These are phyloP conservation scores for Enteromius afrohamiltoni DNA, from an alignment of 2,797 vertebrate species.

Conservation along the genomic window DNA sequence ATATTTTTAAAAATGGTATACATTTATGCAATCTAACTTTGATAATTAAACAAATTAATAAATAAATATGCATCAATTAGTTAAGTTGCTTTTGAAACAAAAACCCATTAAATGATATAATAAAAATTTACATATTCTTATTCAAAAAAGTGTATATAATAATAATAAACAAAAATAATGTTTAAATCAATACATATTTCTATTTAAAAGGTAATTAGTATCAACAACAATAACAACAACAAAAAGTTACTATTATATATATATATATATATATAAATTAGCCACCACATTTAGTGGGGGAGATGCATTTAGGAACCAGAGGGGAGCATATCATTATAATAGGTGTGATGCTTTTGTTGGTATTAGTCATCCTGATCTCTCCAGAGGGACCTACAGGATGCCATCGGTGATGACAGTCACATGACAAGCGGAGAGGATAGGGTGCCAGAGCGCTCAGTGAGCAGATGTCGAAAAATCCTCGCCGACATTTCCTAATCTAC, in stretches of 20 bases:
- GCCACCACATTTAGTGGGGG: too few species aligned
- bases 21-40: neutral
- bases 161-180: neutral
- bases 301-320: neutral
- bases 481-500: constrained; percentile 26
- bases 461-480: constrained; percentile 47
- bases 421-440: constrained; percentile 19
- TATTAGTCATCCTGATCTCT: neutral
- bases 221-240: neutral
- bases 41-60: neutral
- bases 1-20: too few species aligned
- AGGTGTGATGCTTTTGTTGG: neutral
- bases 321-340: neutral
- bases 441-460: constrained; percentile 14
- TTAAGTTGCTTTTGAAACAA: neutral
- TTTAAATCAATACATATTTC: neutral
- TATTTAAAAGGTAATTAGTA: neutral
- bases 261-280: neutral
- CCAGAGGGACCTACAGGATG: constrained; percentile 5
- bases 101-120: neutral
- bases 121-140: neutral
- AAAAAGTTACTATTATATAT: neutral
- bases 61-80: too few species aligned
- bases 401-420: neutral
- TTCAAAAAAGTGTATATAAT: neutral